Base-by-base conservation (phyloP, 1,140 invertebrate species). In the Drosophila orosa region DNA sequence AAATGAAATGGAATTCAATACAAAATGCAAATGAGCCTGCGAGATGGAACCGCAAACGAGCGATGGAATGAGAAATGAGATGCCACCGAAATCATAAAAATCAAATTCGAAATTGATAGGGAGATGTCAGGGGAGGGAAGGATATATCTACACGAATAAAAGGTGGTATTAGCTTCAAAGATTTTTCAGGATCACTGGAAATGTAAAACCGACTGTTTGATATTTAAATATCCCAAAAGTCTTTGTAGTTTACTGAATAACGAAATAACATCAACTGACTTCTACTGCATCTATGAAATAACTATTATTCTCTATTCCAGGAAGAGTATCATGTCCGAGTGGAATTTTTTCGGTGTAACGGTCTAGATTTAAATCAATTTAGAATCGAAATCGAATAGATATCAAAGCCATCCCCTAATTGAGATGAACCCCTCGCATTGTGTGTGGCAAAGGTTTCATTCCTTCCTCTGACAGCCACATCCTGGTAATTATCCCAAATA, bases 21-120 rank as follows among this genome's bases (percentile, higher is more conserved):
- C 84, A 87, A 86, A 89, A 86, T 86, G 83, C 83, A 86, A 86
- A 86, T 86, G 79, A 86, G 73, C 57, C 63, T 56, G 42, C 66
- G 56, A 54, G 50, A 35, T 54, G 54, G 48, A 80, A 69, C 55
- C 74, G 79, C 60, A 55, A 74, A 42, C 59, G 59, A 55, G 33
- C 47, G 25, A 10, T 24, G 56, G 52, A 60, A 61, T 50, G 57
- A 52, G 55, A 54, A 39, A 71, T 47, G 57, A 50, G 50, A 74
- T 68, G 74, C 56, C 73, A 65, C 24, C 47, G 76, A 85, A 86
- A 82, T 86, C 83, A 86, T 86, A 86, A 86, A 83, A 87, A 87
- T 83, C 75, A 87, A 87, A 87, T 89, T 80, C 27, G 22, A 74
- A 74, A 74, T 60, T 62, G 58, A 63, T 47, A 55, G 48, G 42